Base-by-base conservation (phyloP, 2,888 invertebrate genomes). In the Smittia sp. region DNA sequence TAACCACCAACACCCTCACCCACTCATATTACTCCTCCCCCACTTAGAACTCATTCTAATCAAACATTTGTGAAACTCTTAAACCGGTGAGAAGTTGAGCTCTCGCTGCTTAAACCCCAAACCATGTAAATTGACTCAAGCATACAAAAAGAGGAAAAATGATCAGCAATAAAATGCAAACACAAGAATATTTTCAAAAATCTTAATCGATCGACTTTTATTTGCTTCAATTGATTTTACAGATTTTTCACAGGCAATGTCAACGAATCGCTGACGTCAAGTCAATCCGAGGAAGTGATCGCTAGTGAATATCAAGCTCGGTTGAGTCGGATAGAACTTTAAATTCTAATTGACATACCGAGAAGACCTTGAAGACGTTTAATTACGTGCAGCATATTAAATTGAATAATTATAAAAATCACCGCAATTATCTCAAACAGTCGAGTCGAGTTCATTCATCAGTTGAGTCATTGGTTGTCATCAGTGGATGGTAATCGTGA, bases 121-220 rank as follows among this genome's bases (percentile, higher is more conserved):
- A n/a, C n/a, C n/a, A n/a, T n/a, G 18, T 58, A 58, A 58, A 58
- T 58, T 20, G 15, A 20, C n/a, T 58, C 20, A 58, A 20, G 3
- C 18, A 18, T 58, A 58, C 58, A 58, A 22, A 58, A 13, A n/a
- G 2, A 52, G 4, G 52, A 9, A 58, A 22, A 58, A 58, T 58
- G 58, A 58, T 58, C 58, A 58, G 58, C 58, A 58, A 58, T 58
- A 58, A 58, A 58, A 58, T 58, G 58, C 58, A 58, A 58, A 58
- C 58, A 58, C 7, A 18, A 58, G 15, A 18, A 58, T 58, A 58
- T 58, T 58, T 58, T 58, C 20, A 58, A 58, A 58, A 58, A 58
- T 22, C 58, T 46, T 46, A 46, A 46, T 13, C 46, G 2, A 3
- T 11, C 46, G 46, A 15, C 46, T 46, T 39, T 46, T 46, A 46